Percentiles rank a stretch among this genome's conserved stretches.
Conservation (phyloP, 2,888 invertebrate genomes). For the Drosophila meridionalis region DNA sequence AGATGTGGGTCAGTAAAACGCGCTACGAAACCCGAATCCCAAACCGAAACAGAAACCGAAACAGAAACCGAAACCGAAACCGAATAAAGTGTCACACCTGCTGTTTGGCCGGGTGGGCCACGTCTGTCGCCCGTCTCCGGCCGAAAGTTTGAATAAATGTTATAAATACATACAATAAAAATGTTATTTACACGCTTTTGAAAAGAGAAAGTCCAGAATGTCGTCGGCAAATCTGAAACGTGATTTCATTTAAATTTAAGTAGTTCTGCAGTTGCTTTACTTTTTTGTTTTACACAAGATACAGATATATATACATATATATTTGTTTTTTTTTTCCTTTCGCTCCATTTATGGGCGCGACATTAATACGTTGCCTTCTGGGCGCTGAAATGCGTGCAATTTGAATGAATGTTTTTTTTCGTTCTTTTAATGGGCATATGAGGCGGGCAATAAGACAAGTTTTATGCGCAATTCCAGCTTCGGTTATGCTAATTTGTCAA, state of each 20-base stretch:
- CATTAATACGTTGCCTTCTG: slow-evolving; percentile 36
- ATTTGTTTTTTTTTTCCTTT: slow-evolving; percentile 9
- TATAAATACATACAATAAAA: slow-evolving; percentile 75
- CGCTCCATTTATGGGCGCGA: slow-evolving; percentile 39
- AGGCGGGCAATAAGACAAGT: slow-evolving; percentile 60
- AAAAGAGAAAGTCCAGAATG: slow-evolving; percentile 82
- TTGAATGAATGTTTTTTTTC: slow-evolving; percentile 32
- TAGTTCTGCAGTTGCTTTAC: slow-evolving; percentile 63
- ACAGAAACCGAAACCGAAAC: slow-evolving; percentile 42
- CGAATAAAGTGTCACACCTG: slow-evolving; percentile 72
- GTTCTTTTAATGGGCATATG: slow-evolving; percentile 35
- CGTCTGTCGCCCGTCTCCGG: slow-evolving; percentile 27
- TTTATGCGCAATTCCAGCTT: slow-evolving; percentile 61
- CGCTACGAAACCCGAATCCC: slow-evolving; percentile 48
- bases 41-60: slow-evolving; percentile 40
- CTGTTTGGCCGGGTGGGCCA: slow-evolving; percentile 22
- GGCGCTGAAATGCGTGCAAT: slow-evolving; percentile 49
- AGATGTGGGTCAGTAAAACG: slow-evolving; percentile 75
- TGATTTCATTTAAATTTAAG: slow-evolving; percentile 71
- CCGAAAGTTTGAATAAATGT: slow-evolving; percentile 69
- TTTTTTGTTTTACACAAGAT: background rate
- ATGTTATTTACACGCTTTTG: slow-evolving; percentile 78
- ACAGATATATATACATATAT: background rate
- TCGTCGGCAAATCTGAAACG: slow-evolving; percentile 46
- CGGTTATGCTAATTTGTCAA: slow-evolving; percentile 51